A percentile compares a stretch with the other conserved stretches of the same genome.
These are phyloP conservation scores for Sebastes hubbsi DNA, from an alignment of 2,797 vertebrate genomes.

Conservation along the genomic window DNA sequence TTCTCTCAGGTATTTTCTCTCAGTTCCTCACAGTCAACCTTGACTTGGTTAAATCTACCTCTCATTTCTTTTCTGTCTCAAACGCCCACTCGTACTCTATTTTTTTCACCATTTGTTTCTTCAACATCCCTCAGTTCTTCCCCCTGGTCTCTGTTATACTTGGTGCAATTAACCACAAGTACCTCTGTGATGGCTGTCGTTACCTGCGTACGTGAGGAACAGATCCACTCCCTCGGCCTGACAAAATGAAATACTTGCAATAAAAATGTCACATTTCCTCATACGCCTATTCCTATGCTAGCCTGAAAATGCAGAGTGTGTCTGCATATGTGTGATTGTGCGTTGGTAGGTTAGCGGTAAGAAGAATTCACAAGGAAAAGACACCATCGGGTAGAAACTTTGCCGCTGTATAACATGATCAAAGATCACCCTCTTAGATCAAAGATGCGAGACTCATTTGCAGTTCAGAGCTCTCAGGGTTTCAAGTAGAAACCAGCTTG, in stretches of 20 bases:
- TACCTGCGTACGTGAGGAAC: conserved; percentile 40
- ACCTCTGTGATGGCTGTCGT: conserved; percentile 26
- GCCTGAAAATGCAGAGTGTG: conserved; percentile 15
- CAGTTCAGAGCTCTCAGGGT: conserved; percentile 1
- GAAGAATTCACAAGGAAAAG: conserved; percentile 19
- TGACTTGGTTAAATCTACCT: conserved; percentile 34
- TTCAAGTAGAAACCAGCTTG: conserved; percentile 6
- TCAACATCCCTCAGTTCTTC: neutral
- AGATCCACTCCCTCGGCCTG: conserved; percentile 13
- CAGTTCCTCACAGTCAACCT: conserved; percentile 31
- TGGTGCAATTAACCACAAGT: conserved; percentile 59
- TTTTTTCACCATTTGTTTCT: conserved; percentile 21
- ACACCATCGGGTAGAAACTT: conserved; percentile 1
- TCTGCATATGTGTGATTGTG: neutral
- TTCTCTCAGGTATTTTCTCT: conserved; percentile 32
- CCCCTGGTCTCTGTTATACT: conserved; percentile 14
- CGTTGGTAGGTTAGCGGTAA: neutral
- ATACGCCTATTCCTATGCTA: neutral
- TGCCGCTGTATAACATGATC: conserved; percentile 20
- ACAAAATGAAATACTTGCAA: conserved; percentile 27
- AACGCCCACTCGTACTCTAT: conserved; percentile 44
- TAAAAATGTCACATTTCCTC: conserved; percentile 3
- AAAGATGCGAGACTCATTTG: conserved; percentile 18
- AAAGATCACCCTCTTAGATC: conserved; percentile 31
- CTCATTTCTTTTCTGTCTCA: conserved; percentile 15